A percentile compares a stretch with the other conserved stretches of the same genome.
Conservation (phyloP, 2,888 invertebrate species). For the Synergus itoensis region DNA sequence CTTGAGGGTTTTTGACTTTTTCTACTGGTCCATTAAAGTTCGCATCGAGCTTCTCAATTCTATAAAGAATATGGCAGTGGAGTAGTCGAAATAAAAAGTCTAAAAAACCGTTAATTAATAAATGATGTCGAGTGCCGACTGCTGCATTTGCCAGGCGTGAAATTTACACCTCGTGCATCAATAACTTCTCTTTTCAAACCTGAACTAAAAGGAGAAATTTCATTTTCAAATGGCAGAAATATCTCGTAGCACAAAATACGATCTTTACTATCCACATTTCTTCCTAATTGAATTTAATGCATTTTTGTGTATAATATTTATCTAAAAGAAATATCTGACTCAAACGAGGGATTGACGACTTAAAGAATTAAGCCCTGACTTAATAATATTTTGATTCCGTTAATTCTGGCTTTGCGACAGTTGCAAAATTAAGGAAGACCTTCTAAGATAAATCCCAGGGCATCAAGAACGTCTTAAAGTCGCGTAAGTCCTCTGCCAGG, state of each 20-base stretch:
- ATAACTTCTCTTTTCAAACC: background rate
- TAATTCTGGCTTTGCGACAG: background rate
- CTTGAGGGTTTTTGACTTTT: constrained; percentile 12
- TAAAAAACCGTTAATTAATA: constrained; percentile 18
- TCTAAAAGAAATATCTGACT: background rate
- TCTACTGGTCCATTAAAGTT: constrained; percentile 19
- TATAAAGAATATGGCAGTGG: constrained; percentile 20
- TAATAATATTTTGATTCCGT: background rate
- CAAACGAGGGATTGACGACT: background rate
- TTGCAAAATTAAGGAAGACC: background rate
- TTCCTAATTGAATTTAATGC: background rate
- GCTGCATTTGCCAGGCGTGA: constrained; percentile 13
- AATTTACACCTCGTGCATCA: constrained; percentile 15
- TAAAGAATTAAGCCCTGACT: background rate
- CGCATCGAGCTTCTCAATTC: constrained; percentile 4
- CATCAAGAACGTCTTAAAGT: background rate
- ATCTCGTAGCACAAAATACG: background rate
- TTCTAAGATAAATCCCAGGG: background rate
- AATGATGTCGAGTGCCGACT: constrained; percentile 24
- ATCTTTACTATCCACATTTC: constrained; percentile 1
- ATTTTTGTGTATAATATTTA: background rate
- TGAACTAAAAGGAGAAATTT: background rate
- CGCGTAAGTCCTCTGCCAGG: background rate
- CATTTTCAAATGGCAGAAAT: background rate
- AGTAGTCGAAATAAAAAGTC: background rate